Base-by-base conservation (phyloP, 2,797 vertebrate species). In the Balearica regulorum region DNA sequence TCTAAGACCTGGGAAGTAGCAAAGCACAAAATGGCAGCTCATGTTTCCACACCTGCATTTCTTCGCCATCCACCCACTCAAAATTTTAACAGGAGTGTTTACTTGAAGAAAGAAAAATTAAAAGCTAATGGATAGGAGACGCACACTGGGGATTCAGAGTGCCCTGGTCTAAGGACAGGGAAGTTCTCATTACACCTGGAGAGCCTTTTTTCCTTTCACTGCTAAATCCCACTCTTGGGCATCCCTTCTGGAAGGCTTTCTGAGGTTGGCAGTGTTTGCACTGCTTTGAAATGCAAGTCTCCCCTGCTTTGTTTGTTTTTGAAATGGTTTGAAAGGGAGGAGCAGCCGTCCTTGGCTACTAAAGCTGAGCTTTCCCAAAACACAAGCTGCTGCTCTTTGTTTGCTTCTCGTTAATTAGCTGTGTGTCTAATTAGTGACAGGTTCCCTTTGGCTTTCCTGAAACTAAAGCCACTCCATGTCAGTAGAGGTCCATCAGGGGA, bases 351-450 rank as follows among this genome's bases (percentile, higher is more conserved):
- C 83, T 77, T 35, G 58, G 90, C 82, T 89, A 95, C 85, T 89
- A 95, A 94, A 76, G 90, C 93, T 93, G 89, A 95, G 94, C 87
- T 95, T 96, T 96, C 96, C 89, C 96, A 97, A 97, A 96, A 96
- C 93, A 94, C 96, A 97, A 94, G 94, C 96, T 94, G 92, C 94
- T 96, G 96, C 94, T 95, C 95, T 97, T 96, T 97, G 94, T 97
- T 97, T 96, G 89, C 93, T 95, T 96, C 95, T 94, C 91, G 93
- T 97, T 98, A 97, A 97, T 98, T 98, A 97, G 96, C 83, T 95
- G 94, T 94, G 96, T 97, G 95, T 96, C 97, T 96, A 96, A 97
- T 98, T 97, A 97, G 96, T 97, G 86, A 94, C 95, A 96, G 93
- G 94, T 96, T 96, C 95, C 70, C 96, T 95, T 97, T 85, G 90